These are phyloP conservation scores for Ochotona curzoniae DNA, from an alignment of 2,113 vertebrate genomes.

Conservation along the genomic window DNA sequence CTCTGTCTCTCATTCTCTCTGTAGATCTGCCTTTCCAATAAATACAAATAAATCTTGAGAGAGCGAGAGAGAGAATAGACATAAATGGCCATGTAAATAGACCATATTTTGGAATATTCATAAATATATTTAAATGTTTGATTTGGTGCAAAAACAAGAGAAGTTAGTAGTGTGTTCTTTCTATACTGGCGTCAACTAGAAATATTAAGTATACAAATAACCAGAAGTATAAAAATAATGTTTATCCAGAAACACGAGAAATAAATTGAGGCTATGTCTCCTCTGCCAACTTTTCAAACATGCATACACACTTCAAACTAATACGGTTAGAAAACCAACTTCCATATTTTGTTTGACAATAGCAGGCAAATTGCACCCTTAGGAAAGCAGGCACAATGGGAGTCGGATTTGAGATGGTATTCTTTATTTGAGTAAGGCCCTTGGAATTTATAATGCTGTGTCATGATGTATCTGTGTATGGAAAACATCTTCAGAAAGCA, in stretches of 20 bases:
- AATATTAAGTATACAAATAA: background rate
- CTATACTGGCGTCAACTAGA: background rate
- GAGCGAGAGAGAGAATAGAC: background rate
- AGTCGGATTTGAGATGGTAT: background rate
- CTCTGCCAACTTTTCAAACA: background rate
- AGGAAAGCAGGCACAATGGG: background rate
- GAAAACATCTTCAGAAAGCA: background rate
- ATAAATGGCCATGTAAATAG: background rate
- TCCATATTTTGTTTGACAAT: background rate
- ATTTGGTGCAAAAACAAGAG: background rate
- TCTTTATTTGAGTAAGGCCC: background rate
- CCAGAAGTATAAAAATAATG: background rate
- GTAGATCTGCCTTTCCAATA: no score
- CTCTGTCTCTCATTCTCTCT: no score
- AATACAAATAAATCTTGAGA: no score
- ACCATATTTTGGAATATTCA: background rate
- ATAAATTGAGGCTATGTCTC: background rate
- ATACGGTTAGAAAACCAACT: background rate
- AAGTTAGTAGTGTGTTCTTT: background rate
- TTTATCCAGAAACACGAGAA: background rate
- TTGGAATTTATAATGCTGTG: slow-evolving; percentile 48
- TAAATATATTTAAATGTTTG: background rate
- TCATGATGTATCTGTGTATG: slow-evolving; percentile 65
- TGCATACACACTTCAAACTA: background rate
- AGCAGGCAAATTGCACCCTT: background rate